Conservation (phyloP, 2,797 vertebrate genomes). For the Poliocrania exsul region DNA sequence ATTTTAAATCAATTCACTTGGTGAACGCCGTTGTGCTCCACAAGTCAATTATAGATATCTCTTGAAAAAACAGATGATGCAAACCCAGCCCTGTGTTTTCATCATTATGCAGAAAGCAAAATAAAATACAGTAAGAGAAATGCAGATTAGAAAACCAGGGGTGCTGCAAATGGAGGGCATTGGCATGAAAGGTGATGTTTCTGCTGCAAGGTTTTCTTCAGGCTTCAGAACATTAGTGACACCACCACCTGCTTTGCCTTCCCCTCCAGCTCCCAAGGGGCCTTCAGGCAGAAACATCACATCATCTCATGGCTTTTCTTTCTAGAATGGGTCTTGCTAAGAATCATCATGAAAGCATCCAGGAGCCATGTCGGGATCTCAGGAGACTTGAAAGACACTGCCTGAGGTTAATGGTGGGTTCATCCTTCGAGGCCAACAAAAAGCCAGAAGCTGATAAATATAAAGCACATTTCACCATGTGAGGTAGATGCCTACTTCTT, state of each 20-base stretch:
- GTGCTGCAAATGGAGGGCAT: neutral
- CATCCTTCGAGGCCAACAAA: neutral
- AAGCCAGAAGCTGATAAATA: constrained; percentile 5
- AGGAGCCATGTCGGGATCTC: neutral
- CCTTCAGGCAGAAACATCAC: neutral
- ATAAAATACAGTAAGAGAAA: neutral
- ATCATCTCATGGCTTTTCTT: neutral
- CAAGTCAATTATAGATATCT: constrained; percentile 53
- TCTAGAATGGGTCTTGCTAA: neutral
- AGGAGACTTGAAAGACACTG: neutral
- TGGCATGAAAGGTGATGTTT: neutral
- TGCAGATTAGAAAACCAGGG: neutral
- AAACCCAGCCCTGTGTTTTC: neutral
- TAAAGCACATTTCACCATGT: neutral
- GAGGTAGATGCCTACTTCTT: neutral
- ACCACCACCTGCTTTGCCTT: constrained; percentile 2
- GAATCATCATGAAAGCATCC: neutral
- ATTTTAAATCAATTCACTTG: constrained; percentile 55
- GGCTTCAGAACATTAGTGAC: neutral
- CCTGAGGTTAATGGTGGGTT: constrained; percentile 5
- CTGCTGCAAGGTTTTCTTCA: constrained; percentile 19
- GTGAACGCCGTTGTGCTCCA: neutral
- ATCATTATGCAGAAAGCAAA: neutral
- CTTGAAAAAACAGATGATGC: neutral
- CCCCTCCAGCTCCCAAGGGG: neutral